Conservation (phyloP, 2,888 invertebrate species). For the Protodeltote pygarga region DNA sequence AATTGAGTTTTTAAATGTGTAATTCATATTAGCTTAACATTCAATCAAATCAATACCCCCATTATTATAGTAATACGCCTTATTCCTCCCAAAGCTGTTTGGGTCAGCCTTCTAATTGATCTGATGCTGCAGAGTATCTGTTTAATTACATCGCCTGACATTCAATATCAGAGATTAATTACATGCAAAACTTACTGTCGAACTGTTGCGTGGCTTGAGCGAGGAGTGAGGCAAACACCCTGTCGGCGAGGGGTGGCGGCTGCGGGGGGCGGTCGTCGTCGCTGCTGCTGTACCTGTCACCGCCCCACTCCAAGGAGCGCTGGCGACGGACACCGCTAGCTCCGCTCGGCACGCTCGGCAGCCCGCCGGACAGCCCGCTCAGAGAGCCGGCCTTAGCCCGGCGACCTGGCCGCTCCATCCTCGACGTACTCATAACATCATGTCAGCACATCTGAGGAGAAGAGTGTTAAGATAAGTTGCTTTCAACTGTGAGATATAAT, state of each 20-base stretch:
- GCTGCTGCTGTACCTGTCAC: conserved; percentile 86
- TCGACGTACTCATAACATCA: conserved; percentile 72
- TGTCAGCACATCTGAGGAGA: conserved; percentile 68
- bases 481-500: not conserved
- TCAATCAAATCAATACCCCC: no score
- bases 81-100: no score
- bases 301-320: conserved; percentile 87
- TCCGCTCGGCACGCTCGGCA: conserved; percentile 58
- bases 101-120: no score
- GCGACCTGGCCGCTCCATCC: conserved; percentile 81
- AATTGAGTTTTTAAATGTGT: no score
- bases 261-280: conserved; percentile 83
- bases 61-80: no score
- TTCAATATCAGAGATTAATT: conserved; percentile 44
- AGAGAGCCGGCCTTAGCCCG: conserved; percentile 80
- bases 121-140: no score
- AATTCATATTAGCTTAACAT: no score
- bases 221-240: conserved; percentile 83
- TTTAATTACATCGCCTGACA: no score
- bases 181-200: conserved; percentile 70
- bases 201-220: conserved; percentile 86
- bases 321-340: conserved; percentile 79
- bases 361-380: conserved; percentile 75
- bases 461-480: conserved; percentile 18
- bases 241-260: conserved; percentile 82